Evolutionary conservation across 2,113 vertebrate genomes (phyloP), one percentile per base, ranked within the genome.

Genomic region (Ursus arctos): DNA sequence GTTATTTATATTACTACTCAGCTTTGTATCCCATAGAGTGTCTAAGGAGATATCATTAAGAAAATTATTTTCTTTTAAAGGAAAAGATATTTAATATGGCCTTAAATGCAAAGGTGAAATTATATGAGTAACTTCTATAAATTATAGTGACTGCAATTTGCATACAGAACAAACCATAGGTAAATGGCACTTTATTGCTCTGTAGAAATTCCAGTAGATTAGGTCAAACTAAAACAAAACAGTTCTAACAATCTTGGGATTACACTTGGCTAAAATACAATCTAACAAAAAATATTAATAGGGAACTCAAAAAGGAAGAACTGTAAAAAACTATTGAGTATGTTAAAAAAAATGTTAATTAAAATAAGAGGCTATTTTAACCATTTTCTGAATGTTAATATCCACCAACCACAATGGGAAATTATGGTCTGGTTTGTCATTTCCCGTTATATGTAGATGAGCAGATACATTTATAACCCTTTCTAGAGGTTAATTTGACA

Each of bases 401-500:
- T 59, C 79, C 26, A 81, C 13, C 47, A 26, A 55, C 84, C 26
- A 67, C 40, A 85, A 51, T 33, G 43, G 14, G 26, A 81, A 81
- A 90, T 67, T 63, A 85, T 67, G 24, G 8, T 33, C 2, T 88
- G 53, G 4, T 3, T 94, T 76, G 16, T 80, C 28, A 67, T 89
- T 89, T 92, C 14, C 61, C 77, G 65, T 57, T 85, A 24, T 65
- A 72, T 36, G 6, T 43, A 87, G 13, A 22, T 86, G 33, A 40
- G n/a, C 57, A 82, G 79, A 79, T 33, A 59, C 28, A 84, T 80
- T 55, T 55, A 24, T 55, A 77, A 77, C 14, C 2, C 7, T 79
- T 97, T 82, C 59, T 82, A 69, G 22, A 85, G 61, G 74, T 51
- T 97, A 55, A 83, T 76, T 51, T 90, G 80, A 94, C 51, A 89